These are phyloP conservation scores for Rhaphigaster nebulosa DNA, from an alignment of 2,888 invertebrate species.

Conservation along the genomic window DNA sequence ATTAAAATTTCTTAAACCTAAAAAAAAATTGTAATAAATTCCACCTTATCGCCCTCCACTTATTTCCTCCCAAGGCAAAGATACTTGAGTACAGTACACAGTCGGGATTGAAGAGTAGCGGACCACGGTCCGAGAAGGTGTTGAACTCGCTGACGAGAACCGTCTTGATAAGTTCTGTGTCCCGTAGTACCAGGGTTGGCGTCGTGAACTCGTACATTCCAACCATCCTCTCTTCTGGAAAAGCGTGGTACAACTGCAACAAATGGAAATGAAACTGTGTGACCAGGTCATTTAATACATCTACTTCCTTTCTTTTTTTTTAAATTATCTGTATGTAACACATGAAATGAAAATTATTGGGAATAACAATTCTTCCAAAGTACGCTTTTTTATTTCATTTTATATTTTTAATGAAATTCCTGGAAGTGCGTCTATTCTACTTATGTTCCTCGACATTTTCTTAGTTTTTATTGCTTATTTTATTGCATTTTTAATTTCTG, in stretches of 20 bases:
- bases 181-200: constrained; percentile 15
- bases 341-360: too few species aligned
- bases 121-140: constrained; percentile 30
- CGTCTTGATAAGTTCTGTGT: constrained; percentile 42
- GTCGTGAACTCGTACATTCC: constrained; percentile 56
- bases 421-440: too few species aligned
- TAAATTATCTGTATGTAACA: too few species aligned
- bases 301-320: too few species aligned
- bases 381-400: too few species aligned
- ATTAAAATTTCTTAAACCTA: too few species aligned
- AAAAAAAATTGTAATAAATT: background rate
- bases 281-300: background rate
- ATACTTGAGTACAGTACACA: constrained; percentile 23
- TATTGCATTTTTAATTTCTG: too few species aligned
- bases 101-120: background rate
- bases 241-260: constrained; percentile 42
- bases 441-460: too few species aligned
- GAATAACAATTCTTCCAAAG: too few species aligned
- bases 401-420: too few species aligned
- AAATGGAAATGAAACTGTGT: background rate
- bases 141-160: constrained; percentile 43
- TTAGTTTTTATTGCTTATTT: too few species aligned
- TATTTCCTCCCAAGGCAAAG: constrained; percentile 35
- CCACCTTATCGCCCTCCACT: constrained; percentile 52
- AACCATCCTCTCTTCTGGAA: constrained; percentile 51